Evolutionary conservation across 2,113 vertebrate species (phyloP), one percentile per base, ranked within the genome.

Genomic region (Sardina pilchardus): DNA sequence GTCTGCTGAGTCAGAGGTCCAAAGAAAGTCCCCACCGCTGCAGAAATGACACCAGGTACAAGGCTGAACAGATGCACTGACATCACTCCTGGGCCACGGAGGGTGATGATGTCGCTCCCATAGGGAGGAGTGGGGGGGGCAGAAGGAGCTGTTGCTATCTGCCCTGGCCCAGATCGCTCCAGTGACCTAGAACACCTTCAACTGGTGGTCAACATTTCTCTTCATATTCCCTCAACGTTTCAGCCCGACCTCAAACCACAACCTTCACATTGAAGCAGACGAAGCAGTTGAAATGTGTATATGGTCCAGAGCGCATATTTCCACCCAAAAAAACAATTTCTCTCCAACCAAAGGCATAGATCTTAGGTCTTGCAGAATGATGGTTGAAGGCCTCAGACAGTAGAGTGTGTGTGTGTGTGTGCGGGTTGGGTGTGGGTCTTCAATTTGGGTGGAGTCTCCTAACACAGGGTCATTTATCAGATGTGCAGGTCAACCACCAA

Each of bases 391-490:
- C 71, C 34, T 30, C 5, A 36, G 71, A 78, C 71, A 78, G 71
- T 34, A 78, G 12, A 30, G 63, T 30, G 63, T 71, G 63, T 71
- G 63, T 71, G 4, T 71, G 30, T 26, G 42, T 7, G 30, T 26
- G 42, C 7, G 71, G 17, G 59, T n/a, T 82, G 85, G 82, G 59
- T 88, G 42, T 83, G 82, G 21, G 63, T 78, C 36, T 86, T 85
- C 88, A 43, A 80, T 12, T 85, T 12, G 48, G 36, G 53, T 83
- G 42, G 39, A 67, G 24, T 81, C 6, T 63, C 26, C 71, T 24
- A 36, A 56, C 48, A 63, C 67, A 82, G 83, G 86, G 91, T 85
- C 16, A 50, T 78, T 78, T 78, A 36, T 78, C 71, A 78, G 71
- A 34, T 2, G 14, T 39, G 34, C 71, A 36, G 71, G 26, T 14